phyloP scores from a whole-genome alignment of 2,888 invertebrate genomes.

The Melinopterus prodromus region DNA sequence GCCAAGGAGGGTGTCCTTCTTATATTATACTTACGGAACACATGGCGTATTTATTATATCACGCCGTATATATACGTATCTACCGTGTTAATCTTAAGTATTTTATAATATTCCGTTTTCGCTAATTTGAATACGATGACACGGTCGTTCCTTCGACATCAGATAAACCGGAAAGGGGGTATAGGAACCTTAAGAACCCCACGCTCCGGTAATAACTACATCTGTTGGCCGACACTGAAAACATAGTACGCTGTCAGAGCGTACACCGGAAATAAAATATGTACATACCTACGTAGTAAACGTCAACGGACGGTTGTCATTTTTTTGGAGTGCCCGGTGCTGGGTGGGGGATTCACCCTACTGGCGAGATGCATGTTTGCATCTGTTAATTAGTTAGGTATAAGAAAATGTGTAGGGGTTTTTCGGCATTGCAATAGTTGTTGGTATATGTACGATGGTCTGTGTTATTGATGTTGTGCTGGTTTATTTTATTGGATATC shows the following conservation, averaged over 20 bases:
- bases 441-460: not conserved
- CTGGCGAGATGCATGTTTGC: not conserved
- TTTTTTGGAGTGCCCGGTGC: not conserved
- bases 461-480: not conserved
- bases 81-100: conserved; percentile 32
- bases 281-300: conserved; percentile 30
- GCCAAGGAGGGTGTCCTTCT: conserved; percentile 11
- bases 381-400: not conserved
- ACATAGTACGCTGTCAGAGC: conserved; percentile 35
- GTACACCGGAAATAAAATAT: conserved; percentile 33
- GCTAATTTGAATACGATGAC: conserved; percentile 52
- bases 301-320: conserved; percentile 23
- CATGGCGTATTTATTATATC: conserved; percentile 37
- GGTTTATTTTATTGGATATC: not conserved
- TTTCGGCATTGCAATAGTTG: not conserved
- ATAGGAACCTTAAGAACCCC: conserved; percentile 19
- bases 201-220: conserved; percentile 42
- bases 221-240: conserved; percentile 40
- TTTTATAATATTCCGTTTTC: conserved; percentile 42
- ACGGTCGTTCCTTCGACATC: conserved; percentile 39
- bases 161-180: conserved; percentile 33
- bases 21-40: conserved; percentile 21
- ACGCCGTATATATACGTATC: conserved; percentile 31
- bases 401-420: not conserved
- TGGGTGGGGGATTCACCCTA: not conserved